Evolutionary conservation across 2,113 vertebrate species (phyloP).

Genomic region (Pica pica): DNA sequence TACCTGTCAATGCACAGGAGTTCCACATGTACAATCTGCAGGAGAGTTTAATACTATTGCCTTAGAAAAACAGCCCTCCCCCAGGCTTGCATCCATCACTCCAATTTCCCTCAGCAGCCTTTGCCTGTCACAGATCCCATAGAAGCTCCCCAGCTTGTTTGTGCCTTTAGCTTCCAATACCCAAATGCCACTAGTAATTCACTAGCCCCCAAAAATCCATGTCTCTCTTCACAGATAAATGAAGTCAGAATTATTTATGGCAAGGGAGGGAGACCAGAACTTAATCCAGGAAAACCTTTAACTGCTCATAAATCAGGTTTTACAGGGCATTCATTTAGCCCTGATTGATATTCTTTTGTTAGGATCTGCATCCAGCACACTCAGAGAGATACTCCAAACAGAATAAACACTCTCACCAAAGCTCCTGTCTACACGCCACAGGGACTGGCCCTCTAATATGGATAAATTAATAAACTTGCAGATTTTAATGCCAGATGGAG

Average conservation of each 20-base stretch:
- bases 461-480: background rate
- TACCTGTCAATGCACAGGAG: background rate
- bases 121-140: background rate
- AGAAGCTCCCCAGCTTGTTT: background rate
- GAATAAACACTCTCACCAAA: background rate
- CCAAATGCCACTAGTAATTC: background rate
- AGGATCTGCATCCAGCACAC: background rate
- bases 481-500: background rate
- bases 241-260: slow-evolving; percentile 1
- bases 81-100: background rate
- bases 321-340: background rate
- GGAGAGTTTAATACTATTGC: background rate
- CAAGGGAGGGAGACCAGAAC: background rate
- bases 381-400: background rate
- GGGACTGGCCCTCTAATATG: background rate
- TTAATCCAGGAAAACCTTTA: slow-evolving; percentile 10
- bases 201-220: background rate
- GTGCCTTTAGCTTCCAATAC: background rate
- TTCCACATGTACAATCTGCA: background rate
- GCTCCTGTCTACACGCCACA: background rate
- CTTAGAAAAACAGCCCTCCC: background rate
- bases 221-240: background rate
- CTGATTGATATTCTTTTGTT: slow-evolving; percentile 33
- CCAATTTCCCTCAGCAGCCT: background rate
- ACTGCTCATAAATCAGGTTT: slow-evolving; percentile 28